Conservation (phyloP, 2,888 invertebrate species). For the Andrena bucephala region DNA sequence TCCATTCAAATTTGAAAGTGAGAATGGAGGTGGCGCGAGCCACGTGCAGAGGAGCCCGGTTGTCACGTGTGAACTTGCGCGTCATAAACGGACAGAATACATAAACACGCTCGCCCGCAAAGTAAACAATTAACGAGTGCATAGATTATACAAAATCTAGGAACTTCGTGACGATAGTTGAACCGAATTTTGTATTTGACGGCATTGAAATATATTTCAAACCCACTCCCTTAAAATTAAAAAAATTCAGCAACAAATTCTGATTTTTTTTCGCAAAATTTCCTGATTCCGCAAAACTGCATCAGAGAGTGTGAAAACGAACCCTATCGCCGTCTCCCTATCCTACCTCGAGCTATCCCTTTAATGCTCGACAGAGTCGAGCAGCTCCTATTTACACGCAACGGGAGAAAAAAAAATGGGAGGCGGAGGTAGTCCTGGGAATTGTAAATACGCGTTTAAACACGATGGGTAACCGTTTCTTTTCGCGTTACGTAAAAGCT, state of each 20-base stretch:
- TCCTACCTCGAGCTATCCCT: neutral
- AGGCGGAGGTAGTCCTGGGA: constrained; percentile 40
- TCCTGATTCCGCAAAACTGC: neutral
- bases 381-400: constrained; percentile 7
- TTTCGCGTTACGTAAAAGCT: constrained; percentile 69
- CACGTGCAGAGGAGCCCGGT: constrained; percentile 19
- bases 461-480: constrained; percentile 34
- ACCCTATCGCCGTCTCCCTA: no score
- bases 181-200: no score
- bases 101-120: neutral
- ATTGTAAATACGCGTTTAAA: constrained; percentile 43
- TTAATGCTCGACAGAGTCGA: neutral
- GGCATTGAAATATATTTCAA: no score
- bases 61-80: constrained; percentile 34
- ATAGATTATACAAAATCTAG: no score
- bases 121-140: neutral
- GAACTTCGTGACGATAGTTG: no score
- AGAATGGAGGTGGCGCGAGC: constrained; percentile 34
- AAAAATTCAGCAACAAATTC: no score
- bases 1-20: constrained; percentile 55
- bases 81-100: constrained; percentile 26
- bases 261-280: no score
- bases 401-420: neutral
- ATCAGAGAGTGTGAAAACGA: neutral
- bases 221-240: no score